A percentile compares a stretch with the other conserved stretches of the same genome.
These are phyloP conservation scores for Metridium senile DNA, from an alignment of 92 coral and sea anemone species.

Conservation along the genomic window DNA sequence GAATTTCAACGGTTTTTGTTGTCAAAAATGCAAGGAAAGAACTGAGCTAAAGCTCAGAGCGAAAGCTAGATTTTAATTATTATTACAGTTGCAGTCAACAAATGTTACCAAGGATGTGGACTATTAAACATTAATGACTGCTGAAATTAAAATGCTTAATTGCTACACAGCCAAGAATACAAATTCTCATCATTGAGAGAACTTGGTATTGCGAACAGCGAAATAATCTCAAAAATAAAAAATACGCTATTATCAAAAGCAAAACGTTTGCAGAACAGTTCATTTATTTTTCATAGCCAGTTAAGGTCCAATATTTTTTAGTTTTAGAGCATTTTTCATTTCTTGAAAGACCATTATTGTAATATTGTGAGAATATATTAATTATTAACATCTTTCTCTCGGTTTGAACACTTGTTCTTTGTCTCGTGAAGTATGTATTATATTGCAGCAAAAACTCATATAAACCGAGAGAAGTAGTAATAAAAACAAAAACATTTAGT, in stretches of 20 bases:
- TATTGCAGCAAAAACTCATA: not conserved
- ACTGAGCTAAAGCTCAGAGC: too few species aligned
- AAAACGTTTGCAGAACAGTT: too few species aligned
- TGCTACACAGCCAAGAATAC: not conserved
- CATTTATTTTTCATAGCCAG: too few species aligned
- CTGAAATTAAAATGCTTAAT: not conserved
- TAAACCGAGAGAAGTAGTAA: not conserved
- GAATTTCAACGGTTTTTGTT: not conserved
- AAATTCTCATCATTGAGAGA: not conserved
- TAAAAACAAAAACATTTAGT: too few species aligned
- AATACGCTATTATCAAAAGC: too few species aligned
- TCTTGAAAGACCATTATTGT: not conserved
- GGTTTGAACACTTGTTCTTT: not conserved
- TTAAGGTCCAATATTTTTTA: too few species aligned
- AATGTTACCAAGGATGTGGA: not conserved
- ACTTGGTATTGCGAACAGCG: not conserved
- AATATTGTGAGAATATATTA: not conserved
- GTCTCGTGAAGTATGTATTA: not conserved
- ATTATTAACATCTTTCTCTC: not conserved
- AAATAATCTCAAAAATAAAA: too few species aligned
- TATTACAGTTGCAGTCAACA: slow-evolving; percentile 5
- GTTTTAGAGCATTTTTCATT: too few species aligned
- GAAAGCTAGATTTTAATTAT: too few species aligned
- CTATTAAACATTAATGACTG: not conserved
- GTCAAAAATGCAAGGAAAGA: not conserved